phyloP scores from a whole-genome alignment of 2,113 vertebrate genomes.

The Platichthys flesus region DNA sequence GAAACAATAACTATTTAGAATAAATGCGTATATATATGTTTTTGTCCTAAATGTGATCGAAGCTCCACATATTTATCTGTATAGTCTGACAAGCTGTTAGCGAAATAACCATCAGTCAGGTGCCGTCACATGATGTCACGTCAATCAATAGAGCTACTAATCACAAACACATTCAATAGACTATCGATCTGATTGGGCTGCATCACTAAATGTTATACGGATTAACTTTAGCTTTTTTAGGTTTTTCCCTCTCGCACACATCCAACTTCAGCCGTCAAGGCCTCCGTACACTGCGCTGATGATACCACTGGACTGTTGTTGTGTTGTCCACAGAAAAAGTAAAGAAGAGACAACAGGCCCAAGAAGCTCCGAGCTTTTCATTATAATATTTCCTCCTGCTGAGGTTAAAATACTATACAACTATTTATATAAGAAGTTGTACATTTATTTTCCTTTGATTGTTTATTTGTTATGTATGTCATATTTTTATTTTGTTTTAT shows the following conservation, averaged over 20 bases:
- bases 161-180: conserved; percentile 71
- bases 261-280: conserved; percentile 22
- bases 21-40: neutral
- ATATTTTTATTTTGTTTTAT: neutral
- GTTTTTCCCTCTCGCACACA: conserved; percentile 11
- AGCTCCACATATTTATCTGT: conserved; percentile 41
- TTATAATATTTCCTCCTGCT: neutral
- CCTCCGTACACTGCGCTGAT: neutral
- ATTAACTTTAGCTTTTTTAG: conserved; percentile 36
- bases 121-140: conserved; percentile 69
- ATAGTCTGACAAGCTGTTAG: conserved; percentile 51
- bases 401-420: neutral
- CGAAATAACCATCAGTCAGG: conserved; percentile 64
- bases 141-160: conserved; percentile 74
- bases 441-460: neutral
- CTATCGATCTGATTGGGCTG: conserved; percentile 67
- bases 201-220: conserved; percentile 66
- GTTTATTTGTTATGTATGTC: neutral
- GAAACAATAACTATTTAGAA: neutral
- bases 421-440: no score
- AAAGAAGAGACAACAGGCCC: neutral
- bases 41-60: conserved; percentile 24
- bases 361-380: neutral
- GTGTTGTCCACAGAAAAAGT: neutral
- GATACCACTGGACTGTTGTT: neutral